A percentile compares a stretch with the other conserved stretches of the same genome.
Conservation (phyloP, 2,888 invertebrate genomes). For the Autographa gamma region DNA sequence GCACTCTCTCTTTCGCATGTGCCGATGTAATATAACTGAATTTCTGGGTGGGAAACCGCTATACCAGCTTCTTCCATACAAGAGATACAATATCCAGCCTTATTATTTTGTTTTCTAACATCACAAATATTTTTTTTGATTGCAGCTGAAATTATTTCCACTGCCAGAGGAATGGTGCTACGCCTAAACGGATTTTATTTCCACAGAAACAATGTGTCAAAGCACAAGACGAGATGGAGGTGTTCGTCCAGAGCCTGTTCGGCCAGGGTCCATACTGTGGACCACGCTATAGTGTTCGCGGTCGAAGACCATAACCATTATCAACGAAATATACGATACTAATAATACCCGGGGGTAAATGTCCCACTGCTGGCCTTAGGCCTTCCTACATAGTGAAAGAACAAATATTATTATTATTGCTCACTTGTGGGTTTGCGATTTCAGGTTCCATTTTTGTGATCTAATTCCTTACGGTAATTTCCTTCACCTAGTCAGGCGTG, state of each 20-base stretch:
- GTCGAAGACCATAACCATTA: constrained; percentile 43
- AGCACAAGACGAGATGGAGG: constrained; percentile 64
- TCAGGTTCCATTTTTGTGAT: no score
- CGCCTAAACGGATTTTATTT: constrained; percentile 60
- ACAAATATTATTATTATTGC: no score
- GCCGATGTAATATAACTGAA: no score
- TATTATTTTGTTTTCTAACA: neutral
- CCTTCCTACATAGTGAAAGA: no score
- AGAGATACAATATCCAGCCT: no score
- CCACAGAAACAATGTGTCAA: constrained; percentile 50
- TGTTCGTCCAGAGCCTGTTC: constrained; percentile 62
- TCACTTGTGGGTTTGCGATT: no score
- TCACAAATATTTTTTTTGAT: constrained; percentile 13
- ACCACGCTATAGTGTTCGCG: constrained; percentile 27
- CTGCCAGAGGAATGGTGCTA: constrained; percentile 55
- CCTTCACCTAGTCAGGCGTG: no score
- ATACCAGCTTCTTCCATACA: no score
- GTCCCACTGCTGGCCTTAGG: no score
- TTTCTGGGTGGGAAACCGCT: no score
- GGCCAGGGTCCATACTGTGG: constrained; percentile 64
- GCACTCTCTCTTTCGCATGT: neutral
- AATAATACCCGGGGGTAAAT: no score
- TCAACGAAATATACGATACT: neutral
- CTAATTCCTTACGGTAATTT: no score
- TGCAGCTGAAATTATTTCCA: constrained; percentile 44